phyloP scores from a whole-genome alignment of 1,140 invertebrate species.

The Thaumetopoea pityocampa region DNA sequence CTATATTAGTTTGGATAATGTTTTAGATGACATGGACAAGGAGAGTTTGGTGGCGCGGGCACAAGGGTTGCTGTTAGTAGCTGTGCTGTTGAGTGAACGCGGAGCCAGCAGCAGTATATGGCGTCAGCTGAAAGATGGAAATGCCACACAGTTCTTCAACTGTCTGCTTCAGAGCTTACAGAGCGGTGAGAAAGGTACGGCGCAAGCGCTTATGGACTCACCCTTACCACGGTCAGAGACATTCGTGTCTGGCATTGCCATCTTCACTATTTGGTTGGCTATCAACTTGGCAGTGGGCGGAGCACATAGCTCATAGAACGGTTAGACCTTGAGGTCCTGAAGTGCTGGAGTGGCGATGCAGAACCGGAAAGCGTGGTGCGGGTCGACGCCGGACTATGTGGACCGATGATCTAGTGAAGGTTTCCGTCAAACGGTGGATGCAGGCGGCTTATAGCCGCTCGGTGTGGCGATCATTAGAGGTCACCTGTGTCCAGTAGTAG shows the following conservation, averaged over 20 bases:
- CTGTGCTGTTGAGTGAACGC: slow-evolving; percentile 30
- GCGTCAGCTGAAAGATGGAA: slow-evolving; percentile 30
- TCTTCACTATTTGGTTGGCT: too few species aligned
- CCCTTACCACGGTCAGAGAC: neutral
- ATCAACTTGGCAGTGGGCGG: too few species aligned
- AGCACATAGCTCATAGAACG: too few species aligned
- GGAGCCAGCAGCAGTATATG: slow-evolving; percentile 38
- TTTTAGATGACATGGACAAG: slow-evolving; percentile 27
- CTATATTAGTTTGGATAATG: neutral
- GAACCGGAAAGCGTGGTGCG: too few species aligned
- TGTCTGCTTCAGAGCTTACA: slow-evolving; percentile 42
- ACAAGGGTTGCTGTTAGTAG: slow-evolving; percentile 37
- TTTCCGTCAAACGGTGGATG: too few species aligned
- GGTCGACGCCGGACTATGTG: too few species aligned
- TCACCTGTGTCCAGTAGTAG: too few species aligned
- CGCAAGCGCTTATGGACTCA: neutral
- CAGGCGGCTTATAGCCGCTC: too few species aligned
- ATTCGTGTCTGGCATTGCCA: neutral
- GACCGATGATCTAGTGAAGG: too few species aligned
- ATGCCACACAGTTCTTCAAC: slow-evolving; percentile 30
- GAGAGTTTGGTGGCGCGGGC: slow-evolving; percentile 29
- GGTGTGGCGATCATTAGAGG: too few species aligned
- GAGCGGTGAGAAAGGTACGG: slow-evolving; percentile 24
- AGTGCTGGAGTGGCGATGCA: too few species aligned
- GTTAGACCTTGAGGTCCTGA: too few species aligned